Base-by-base conservation (phyloP, 2,797 vertebrate species). In the Strix occidentalis region DNA sequence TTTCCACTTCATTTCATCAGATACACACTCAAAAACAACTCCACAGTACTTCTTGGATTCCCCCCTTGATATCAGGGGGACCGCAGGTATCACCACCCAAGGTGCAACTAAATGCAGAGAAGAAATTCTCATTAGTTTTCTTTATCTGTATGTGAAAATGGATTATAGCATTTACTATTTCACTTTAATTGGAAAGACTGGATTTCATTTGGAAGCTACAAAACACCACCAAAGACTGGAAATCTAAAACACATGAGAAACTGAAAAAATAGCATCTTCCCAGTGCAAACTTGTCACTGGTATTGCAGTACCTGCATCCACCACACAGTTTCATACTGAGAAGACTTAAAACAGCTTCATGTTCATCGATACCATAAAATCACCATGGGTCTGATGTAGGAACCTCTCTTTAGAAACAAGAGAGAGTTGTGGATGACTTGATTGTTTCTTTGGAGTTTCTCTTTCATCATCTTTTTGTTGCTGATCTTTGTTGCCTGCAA, bases 11-110 rank as follows among this genome's bases (percentile, higher is more conserved):
- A 39, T 76, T 26, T 53, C 6, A 71, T 56, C 35, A 84, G 9
- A 35, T 51, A 25, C 29, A 56, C 7, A 14, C 10, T 53, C 13
- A 18, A 69, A 75, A 56, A 1, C 7, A 68, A 29, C 10, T 39
- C n/a, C 16, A 29, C 10, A 13, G 8, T 31, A 68, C 6, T 51
- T 91, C 53, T 72, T 39, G 21, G 11, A 43, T 56, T 75, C 46
- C 29, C 7, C 33, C 23, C 10, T 10, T 31, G 17, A 13, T 9
- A 77, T 41, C 13, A 74, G 31, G 2, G 6, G 11, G 6, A 37
- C 2, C 6, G 24, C 12, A 20, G 5, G 5, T 50, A 39, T 28
- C 37, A 70, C 3, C 5, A 1, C 1, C 1, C 5, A 53, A 33
- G 13, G 16, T 29, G 29, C 2, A 2, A 37, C 33, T 53, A 76